Conservation (phyloP, 2,888 invertebrate species). For the Cabera pusaria region DNA sequence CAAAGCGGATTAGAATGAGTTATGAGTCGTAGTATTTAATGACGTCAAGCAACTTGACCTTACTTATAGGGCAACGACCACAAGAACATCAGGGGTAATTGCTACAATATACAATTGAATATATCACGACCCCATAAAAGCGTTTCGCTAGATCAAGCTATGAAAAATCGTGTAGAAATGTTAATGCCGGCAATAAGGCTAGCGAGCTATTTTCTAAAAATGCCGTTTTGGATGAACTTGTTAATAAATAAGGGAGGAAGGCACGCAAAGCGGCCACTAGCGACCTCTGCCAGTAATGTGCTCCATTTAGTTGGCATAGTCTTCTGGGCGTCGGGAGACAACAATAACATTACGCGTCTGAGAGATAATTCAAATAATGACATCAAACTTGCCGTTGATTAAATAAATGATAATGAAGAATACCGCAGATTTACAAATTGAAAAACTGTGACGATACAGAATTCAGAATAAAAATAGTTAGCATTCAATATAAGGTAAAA, state of each 20-base stretch:
- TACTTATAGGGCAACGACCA: conserved; percentile 21
- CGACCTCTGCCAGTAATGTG: conserved; percentile 36
- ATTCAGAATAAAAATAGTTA: too few species aligned
- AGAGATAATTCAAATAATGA: too few species aligned
- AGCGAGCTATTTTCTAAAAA: conserved; percentile 30
- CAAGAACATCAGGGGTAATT: conserved; percentile 20
- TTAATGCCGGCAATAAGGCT: conserved; percentile 40
- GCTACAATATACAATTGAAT: conserved; percentile 16
- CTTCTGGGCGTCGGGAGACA: conserved; percentile 33
- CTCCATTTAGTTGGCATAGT: conserved; percentile 35
- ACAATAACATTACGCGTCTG: conserved; percentile 7
- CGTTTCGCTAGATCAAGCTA: conserved; percentile 26
- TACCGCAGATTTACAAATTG: too few species aligned
- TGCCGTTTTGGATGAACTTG: conserved; percentile 30
- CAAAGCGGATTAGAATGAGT: too few species aligned
- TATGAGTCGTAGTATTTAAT: too few species aligned
- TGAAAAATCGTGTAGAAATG: conserved; percentile 34
- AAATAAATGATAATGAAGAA: too few species aligned
- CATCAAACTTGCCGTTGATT: too few species aligned
- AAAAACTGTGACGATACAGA: too few species aligned
- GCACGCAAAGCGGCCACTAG: conserved; percentile 38
- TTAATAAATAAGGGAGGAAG: conserved; percentile 43
- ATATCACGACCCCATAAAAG: conserved; percentile 20
- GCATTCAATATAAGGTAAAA: conserved; percentile 4
- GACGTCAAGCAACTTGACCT: conserved; percentile 9